A percentile compares a stretch with the other conserved stretches of the same genome.
These are phyloP conservation scores for Thrips palmi DNA, from an alignment of 1,140 invertebrate species.

Conservation along the genomic window DNA sequence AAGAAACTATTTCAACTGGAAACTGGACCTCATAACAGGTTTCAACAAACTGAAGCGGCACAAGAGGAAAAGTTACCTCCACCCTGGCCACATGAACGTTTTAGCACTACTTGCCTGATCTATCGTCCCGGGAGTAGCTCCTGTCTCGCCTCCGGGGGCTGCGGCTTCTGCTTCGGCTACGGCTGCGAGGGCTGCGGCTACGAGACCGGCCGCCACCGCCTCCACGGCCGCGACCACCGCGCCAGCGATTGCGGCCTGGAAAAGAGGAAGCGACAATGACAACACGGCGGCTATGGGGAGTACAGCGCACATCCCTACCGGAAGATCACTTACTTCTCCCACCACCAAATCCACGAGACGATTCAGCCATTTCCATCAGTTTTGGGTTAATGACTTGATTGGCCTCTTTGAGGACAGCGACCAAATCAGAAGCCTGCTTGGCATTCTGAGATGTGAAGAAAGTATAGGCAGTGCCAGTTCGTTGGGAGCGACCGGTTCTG, in stretches of 20 bases:
- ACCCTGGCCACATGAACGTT: too few species aligned
- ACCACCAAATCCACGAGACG: conserved; percentile 20
- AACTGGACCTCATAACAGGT: too few species aligned
- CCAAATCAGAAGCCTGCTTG: conserved; percentile 75
- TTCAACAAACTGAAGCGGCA: too few species aligned
- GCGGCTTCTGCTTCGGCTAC: too few species aligned
- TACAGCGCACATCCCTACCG: not conserved
- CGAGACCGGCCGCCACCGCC: too few species aligned
- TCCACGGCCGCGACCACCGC: conserved; percentile 19
- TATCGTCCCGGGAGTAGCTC: too few species aligned
- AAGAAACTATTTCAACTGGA: too few species aligned
- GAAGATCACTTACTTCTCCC: conserved; percentile 20
- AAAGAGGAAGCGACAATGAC: not conserved
- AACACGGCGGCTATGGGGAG: not conserved
- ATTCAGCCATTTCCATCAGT: conserved; percentile 42
- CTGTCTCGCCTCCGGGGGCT: too few species aligned
- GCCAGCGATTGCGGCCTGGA: conserved; percentile 22
- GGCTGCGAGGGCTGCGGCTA: too few species aligned
- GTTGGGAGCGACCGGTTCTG: conserved; percentile 79
- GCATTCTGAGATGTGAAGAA: conserved; percentile 87
- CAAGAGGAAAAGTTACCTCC: too few species aligned
- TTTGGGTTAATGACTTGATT: conserved; percentile 71
- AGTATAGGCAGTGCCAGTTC: conserved; percentile 91
- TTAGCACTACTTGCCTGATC: too few species aligned
- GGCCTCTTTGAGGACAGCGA: conserved; percentile 78